Percentiles rank a stretch among this genome's conserved stretches.
Conservation (phyloP, 1,140 invertebrate genomes). For the Bacillus rossius region DNA sequence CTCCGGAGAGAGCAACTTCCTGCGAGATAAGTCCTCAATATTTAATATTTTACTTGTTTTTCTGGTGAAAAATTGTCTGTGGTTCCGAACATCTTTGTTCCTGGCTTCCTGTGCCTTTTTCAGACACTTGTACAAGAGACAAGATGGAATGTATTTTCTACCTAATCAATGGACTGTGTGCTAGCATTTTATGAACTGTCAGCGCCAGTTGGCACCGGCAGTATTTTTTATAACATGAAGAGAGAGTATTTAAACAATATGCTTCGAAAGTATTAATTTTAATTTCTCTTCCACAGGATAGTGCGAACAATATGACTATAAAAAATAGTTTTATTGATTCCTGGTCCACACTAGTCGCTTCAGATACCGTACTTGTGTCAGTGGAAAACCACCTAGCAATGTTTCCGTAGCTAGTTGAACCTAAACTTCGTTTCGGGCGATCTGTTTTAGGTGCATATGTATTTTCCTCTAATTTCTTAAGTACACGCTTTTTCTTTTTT, state of each 20-base stretch:
- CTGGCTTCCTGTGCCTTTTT: constrained; percentile 26
- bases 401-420: constrained; percentile 37
- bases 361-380: constrained; percentile 26
- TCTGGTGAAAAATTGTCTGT: constrained; percentile 19
- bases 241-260: too few relatives aligned
- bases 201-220: neutral
- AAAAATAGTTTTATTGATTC: constrained; percentile 31
- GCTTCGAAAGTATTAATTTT: constrained; percentile 15
- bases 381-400: constrained; percentile 35
- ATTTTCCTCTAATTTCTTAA: too few relatives aligned
- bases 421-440: constrained; percentile 15
- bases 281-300: constrained; percentile 29
- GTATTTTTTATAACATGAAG: too few relatives aligned
- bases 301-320: constrained; percentile 30
- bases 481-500: too few relatives aligned
- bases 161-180: constrained; percentile 33
- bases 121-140: constrained; percentile 25
- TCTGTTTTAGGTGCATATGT: too few relatives aligned
- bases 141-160: constrained; percentile 8
- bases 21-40: too few relatives aligned
- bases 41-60: neutral
- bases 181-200: constrained; percentile 32
- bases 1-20: too few relatives aligned
- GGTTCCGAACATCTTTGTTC: constrained; percentile 18
- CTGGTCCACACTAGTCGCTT: constrained; percentile 36